phyloP scores from a whole-genome alignment of 1,140 invertebrate genomes.

The Globodera ellingtonae region DNA sequence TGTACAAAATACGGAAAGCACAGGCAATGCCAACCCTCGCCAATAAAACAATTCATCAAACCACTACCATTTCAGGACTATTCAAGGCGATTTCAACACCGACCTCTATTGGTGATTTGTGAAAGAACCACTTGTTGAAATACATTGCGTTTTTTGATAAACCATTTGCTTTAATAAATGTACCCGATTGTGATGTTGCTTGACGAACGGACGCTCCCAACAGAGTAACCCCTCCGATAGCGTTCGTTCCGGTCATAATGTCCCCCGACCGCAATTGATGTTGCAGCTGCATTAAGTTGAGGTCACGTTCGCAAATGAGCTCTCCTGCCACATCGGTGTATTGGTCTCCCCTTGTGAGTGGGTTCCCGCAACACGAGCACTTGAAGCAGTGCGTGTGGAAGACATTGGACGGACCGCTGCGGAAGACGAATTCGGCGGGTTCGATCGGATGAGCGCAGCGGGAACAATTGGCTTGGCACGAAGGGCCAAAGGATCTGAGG shows the following conservation, averaged over 20 bases:
- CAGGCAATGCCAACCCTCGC: background rate
- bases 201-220: conserved; percentile 13
- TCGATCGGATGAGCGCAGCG: conserved; percentile 19
- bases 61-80: background rate
- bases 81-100: conserved; percentile 15
- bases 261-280: conserved; percentile 1
- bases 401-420: conserved; percentile 9
- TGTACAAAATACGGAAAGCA: conserved; percentile 7
- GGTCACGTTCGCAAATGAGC: conserved; percentile 40
- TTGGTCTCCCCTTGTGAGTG: conserved; percentile 34
- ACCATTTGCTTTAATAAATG: background rate
- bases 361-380: conserved; percentile 35
- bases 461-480: conserved; percentile 14
- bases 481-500: conserved; percentile 21
- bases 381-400: conserved; percentile 41
- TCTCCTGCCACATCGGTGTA: conserved; percentile 34
- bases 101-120: conserved; percentile 27
- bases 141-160: too few species aligned
- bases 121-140: background rate
- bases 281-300: conserved; percentile 27
- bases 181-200: background rate
- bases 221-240: background rate
- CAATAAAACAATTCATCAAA: background rate
- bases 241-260: background rate
- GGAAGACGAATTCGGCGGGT: conserved; percentile 32